Evolutionary conservation across 2,113 vertebrate species (phyloP).

Genomic region (Prinia subflava): DNA sequence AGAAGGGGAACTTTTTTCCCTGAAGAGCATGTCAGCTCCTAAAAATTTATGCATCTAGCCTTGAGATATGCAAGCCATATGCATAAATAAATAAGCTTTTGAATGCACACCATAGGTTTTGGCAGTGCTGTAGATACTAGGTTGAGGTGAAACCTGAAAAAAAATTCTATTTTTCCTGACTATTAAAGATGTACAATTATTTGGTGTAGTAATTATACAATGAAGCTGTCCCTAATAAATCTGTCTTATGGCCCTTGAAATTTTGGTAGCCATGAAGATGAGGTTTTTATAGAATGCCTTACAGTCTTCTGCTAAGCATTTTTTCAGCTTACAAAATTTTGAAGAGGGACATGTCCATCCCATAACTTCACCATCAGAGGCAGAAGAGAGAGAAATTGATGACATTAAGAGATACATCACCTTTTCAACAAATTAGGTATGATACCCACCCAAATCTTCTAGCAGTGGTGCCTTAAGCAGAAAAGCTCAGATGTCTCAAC

Average conservation of each 20-base stretch:
- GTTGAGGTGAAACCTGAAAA: background rate
- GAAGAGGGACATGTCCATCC: background rate
- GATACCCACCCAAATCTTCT: background rate
- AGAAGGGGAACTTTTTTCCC: background rate
- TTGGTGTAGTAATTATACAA: conserved; percentile 48
- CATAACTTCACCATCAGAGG: background rate
- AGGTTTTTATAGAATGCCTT: background rate
- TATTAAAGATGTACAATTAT: conserved; percentile 34
- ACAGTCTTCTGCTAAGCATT: background rate
- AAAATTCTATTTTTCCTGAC: background rate
- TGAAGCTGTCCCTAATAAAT: conserved; percentile 35
- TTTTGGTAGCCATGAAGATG: background rate
- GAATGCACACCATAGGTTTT: background rate
- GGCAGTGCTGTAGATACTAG: background rate
- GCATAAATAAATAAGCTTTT: conserved; percentile 64
- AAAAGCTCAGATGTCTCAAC: background rate
- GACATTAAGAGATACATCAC: background rate
- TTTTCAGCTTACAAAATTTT: background rate
- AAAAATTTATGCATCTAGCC: conserved; percentile 59
- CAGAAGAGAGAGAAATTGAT: background rate
- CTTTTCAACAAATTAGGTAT: background rate
- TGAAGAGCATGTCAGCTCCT: conserved; percentile 47
- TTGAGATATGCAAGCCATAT: conserved; percentile 58
- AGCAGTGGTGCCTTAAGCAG: background rate
- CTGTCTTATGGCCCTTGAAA: background rate